Evolutionary conservation across 2,888 invertebrate genomes (phyloP), one percentile per base, ranked within the genome.

Genomic region (Microplitis deprimator): DNA sequence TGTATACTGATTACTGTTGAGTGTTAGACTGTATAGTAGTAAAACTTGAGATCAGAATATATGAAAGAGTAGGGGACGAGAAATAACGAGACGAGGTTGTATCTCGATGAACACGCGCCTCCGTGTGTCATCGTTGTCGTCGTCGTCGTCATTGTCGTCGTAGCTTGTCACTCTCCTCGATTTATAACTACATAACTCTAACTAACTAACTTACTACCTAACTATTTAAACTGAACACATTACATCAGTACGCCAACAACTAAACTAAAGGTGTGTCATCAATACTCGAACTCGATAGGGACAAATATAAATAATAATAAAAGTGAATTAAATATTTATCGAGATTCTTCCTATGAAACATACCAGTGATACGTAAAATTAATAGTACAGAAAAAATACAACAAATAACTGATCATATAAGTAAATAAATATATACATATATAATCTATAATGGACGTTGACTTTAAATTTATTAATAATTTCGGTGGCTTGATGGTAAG

Each of bases 21-120:
- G 20, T 65, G 29, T 29, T 29, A 4, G 29, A 29, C 29, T 29
- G 29, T 29, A 29, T 4, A 29, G 29, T 29, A 29, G 29, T 29
- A 29, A 50, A 13, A 50, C 13, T 13, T 50, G 38, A 65, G 7
- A 65, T 17, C 62, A 29, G 41, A 73, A 41, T 38, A 68, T 73
- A 69, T 64, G 17, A 67, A 39, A 68, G 73, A 73, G 69, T 41
- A 67, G 61, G 61, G 61, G 68, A 70, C 40, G 68, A 68, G 61
- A 59, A 61, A 60, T 68, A 80, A 75, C 76, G 78, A 81, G 79
- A 77, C 80, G 77, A 80, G 80, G 79, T 75, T 77, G 75, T 76
- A 75, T 80, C 75, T 77, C 77, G 77, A 80, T 73, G 77, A 80
- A 84, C 80, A 78, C 78, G 82, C 84, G 81, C 75, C 80, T 41